Evolutionary conservation across 2,888 invertebrate species (phyloP).

Genomic region (Cryptus viduatorius): DNA sequence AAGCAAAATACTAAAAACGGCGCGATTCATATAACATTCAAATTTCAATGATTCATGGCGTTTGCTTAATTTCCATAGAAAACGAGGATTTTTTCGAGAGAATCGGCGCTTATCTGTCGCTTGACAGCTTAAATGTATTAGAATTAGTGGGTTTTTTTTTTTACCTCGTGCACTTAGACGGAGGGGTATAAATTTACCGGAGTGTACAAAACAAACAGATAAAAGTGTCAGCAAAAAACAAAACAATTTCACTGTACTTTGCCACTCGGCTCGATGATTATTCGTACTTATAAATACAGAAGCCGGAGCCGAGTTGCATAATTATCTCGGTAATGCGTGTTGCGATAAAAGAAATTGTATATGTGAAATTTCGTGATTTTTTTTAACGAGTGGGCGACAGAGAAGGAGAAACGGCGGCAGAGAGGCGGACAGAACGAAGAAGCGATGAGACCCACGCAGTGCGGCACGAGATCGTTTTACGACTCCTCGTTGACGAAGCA

Average conservation of each 20-base stretch:
- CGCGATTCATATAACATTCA: not conserved
- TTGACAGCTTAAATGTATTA: slow-evolving; percentile 2
- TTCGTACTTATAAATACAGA: slow-evolving; percentile 56
- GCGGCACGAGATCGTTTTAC: slow-evolving; percentile 41
- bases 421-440: slow-evolving; percentile 15
- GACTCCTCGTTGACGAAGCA: slow-evolving; percentile 24
- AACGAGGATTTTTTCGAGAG: slow-evolving; percentile 7
- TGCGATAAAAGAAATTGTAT: slow-evolving; percentile 13
- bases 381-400: slow-evolving; percentile 25
- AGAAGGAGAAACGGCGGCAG: not conserved
- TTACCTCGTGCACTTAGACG: slow-evolving; percentile 13
- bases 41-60: slow-evolving; percentile 16
- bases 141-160: slow-evolving; percentile 17
- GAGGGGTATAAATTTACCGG: slow-evolving; percentile 43
- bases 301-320: slow-evolving; percentile 49
- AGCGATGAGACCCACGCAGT: slow-evolving; percentile 41
- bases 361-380: slow-evolving; percentile 16
- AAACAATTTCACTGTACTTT: slow-evolving; percentile 5
- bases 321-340: slow-evolving; percentile 39
- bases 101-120: slow-evolving; percentile 41
- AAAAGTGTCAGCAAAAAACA: slow-evolving; percentile 49
- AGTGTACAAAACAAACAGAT: slow-evolving; percentile 45
- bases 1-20: not conserved
- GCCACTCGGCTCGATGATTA: slow-evolving; percentile 33
- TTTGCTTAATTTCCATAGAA: slow-evolving; percentile 31